These are phyloP conservation scores for Danio albolineatus DNA, from an alignment of 2,797 vertebrate species.

Conservation along the genomic window DNA sequence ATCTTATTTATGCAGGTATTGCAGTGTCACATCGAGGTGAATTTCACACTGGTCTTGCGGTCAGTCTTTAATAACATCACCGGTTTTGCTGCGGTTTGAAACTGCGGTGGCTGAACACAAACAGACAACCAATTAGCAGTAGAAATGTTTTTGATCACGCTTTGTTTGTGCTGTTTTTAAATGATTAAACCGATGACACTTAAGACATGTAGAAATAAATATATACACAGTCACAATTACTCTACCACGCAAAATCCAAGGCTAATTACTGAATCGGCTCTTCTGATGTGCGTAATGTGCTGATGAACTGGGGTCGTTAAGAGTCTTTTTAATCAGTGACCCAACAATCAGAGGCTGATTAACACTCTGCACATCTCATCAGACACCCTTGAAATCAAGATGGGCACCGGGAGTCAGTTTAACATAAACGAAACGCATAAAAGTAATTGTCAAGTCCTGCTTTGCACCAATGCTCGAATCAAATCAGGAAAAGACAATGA, in stretches of 20 bases:
- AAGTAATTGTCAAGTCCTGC: not conserved
- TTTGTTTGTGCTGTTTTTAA: not conserved
- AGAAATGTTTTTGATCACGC: not conserved
- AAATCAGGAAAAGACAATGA: not conserved
- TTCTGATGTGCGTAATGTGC: slow-evolving; percentile 4
- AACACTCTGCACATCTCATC: slow-evolving; percentile 49
- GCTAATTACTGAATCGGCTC: slow-evolving; percentile 11
- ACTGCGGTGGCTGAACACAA: not conserved
- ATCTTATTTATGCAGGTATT: slow-evolving; percentile 22
- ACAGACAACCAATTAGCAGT: slow-evolving; percentile 4
- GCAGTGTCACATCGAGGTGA: not conserved
- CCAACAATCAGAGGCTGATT: slow-evolving; percentile 54
- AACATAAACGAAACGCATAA: slow-evolving; percentile 17
- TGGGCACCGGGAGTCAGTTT: slow-evolving; percentile 26
- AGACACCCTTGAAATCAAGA: slow-evolving; percentile 42
- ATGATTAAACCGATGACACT: not conserved
- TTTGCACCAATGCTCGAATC: slow-evolving; percentile 5
- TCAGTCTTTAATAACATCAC: slow-evolving; percentile 1
- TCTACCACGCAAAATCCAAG: not conserved
- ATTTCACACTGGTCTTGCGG: slow-evolving; percentile 2
- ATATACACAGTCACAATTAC: not conserved
- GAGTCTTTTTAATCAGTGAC: slow-evolving; percentile 53
- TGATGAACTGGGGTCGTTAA: slow-evolving; percentile 40
- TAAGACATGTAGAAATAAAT: not conserved
- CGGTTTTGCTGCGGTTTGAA: not conserved